These are phyloP conservation scores for Anableps anableps DNA, from an alignment of 2,797 vertebrate genomes.

Conservation along the genomic window DNA sequence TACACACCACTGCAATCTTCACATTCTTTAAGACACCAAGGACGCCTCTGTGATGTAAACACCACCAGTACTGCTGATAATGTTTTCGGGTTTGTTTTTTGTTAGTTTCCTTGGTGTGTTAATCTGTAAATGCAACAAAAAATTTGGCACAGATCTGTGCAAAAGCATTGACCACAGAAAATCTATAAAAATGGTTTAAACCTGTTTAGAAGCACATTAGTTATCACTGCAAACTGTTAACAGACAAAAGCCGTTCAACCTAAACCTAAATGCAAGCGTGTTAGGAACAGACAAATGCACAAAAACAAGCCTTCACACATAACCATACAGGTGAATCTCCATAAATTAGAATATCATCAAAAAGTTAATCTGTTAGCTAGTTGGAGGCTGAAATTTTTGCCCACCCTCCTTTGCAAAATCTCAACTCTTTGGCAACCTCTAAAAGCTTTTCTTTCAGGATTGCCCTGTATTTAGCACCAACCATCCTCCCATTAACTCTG, in stretches of 20 bases:
- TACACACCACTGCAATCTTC: constrained; percentile 8
- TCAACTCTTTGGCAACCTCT: not conserved
- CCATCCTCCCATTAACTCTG: not conserved
- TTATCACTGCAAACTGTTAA: constrained; percentile 31
- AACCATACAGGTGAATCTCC: not conserved
- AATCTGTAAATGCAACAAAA: constrained; percentile 29
- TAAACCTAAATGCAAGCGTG: constrained; percentile 50
- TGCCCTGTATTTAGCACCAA: not conserved
- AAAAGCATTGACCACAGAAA: constrained; percentile 1
- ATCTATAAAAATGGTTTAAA: constrained; percentile 8
- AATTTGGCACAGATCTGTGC: not conserved
- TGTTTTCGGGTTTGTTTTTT: not conserved
- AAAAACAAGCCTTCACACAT: constrained; percentile 34
- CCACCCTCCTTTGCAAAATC: not conserved
- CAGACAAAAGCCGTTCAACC: constrained; percentile 21
- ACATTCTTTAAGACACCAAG: constrained; percentile 64
- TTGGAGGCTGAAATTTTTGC: not conserved
- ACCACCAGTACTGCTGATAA: constrained; percentile 5
- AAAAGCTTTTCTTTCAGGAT: not conserved
- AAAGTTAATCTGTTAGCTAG: not conserved
- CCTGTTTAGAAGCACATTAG: constrained; percentile 28
- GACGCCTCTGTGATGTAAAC: constrained; percentile 31
- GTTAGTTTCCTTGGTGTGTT: constrained; percentile 71
- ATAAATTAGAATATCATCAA: not conserved
- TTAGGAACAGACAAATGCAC: constrained; percentile 53